phyloP scores from a whole-genome alignment of 2,888 invertebrate species.

The Polymixis flavicincta region DNA sequence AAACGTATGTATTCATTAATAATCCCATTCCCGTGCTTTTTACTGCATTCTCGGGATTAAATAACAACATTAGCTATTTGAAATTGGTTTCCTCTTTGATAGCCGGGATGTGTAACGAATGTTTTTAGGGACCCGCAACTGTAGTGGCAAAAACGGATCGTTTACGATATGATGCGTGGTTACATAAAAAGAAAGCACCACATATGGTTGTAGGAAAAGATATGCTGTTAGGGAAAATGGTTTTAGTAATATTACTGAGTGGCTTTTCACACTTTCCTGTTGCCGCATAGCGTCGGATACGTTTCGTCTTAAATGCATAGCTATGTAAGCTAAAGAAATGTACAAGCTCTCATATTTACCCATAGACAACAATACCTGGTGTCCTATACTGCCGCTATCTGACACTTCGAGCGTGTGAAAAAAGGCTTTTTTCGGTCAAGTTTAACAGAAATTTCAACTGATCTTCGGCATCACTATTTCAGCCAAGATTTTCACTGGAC shows the following conservation, averaged over 20 bases:
- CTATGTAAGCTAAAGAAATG: not conserved
- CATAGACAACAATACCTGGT: not conserved
- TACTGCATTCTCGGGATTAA: conserved; percentile 19
- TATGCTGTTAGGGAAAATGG: not conserved
- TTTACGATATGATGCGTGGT: conserved; percentile 27
- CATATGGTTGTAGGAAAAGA: not conserved
- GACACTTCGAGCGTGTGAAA: too few relatives aligned
- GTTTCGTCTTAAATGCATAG: not conserved
- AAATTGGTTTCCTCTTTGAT: conserved; percentile 30
- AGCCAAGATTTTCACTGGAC: too few relatives aligned
- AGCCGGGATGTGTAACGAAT: not conserved
- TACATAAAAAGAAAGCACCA: conserved; percentile 31
- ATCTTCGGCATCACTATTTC: not conserved
- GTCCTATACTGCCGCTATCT: not conserved
- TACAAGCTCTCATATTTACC: too few relatives aligned
- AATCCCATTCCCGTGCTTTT: conserved; percentile 28
- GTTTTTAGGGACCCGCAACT: conserved; percentile 18
- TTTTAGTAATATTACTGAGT: conserved; percentile 26
- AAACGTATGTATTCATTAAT: conserved; percentile 8
- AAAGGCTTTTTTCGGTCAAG: not conserved
- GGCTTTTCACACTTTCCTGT: not conserved
- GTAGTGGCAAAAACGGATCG: conserved; percentile 23
- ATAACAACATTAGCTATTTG: conserved; percentile 38
- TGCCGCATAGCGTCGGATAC: not conserved
- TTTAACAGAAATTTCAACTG: not conserved